Evolutionary conservation across 2,888 invertebrate species (phyloP).

Genomic region (Oscheius sp.): DNA sequence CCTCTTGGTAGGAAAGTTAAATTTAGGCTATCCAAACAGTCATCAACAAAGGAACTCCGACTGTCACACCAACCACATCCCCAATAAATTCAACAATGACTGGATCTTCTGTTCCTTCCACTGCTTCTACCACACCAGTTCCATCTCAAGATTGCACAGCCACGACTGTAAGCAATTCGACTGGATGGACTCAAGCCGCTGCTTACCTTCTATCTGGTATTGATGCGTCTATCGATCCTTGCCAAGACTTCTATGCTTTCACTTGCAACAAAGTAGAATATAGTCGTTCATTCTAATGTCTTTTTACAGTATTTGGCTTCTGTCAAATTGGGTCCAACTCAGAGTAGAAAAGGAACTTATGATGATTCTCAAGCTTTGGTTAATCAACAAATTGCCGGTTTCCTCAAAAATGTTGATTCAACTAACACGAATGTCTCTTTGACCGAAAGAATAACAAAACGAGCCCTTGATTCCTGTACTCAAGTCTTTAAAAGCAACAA

Average conservation of each 20-base stretch:
- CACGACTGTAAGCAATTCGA: neutral
- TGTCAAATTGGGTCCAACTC: constrained; percentile 31
- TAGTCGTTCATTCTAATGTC: neutral
- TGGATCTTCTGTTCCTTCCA: neutral
- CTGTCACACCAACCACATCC: neutral
- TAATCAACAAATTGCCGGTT: constrained; percentile 45
- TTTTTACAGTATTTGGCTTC: constrained; percentile 39
- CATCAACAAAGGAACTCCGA: neutral
- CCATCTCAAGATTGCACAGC: neutral
- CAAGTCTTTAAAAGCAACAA: constrained; percentile 9
- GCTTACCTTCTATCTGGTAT: constrained; percentile 55
- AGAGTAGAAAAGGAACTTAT: constrained; percentile 55
- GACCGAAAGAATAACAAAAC: constrained; percentile 57
- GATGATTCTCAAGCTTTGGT: constrained; percentile 58
- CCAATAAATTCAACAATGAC: neutral
- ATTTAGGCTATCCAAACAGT: neutral
- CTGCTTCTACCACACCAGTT: neutral
- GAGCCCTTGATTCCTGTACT: constrained; percentile 43
- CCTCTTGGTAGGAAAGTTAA: neutral
- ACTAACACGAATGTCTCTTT: constrained; percentile 31
- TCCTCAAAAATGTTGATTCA: constrained; percentile 39
- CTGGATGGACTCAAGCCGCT: constrained; percentile 41
- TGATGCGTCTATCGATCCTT: constrained; percentile 59
- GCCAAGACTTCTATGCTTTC: constrained; percentile 58
- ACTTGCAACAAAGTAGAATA: constrained; percentile 46